Conservation (phyloP, 2,113 vertebrate species). For the Lethenteron reissneri region DNA sequence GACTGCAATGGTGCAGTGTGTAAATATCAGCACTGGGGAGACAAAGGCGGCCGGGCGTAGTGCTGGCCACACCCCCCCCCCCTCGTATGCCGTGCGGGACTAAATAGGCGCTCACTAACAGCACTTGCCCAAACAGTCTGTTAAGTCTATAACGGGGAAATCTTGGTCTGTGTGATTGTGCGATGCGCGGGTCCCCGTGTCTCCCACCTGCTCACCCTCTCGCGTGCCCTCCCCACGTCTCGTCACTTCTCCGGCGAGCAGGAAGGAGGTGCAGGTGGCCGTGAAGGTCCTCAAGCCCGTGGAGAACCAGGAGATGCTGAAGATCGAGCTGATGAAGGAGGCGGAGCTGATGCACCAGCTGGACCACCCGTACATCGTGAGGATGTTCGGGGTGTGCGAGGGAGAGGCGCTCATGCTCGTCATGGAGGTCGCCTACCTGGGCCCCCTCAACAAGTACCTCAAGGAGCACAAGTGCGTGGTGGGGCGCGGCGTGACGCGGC, state of each 20-base stretch:
- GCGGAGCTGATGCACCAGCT: conserved; percentile 84
- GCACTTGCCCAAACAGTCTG: no score
- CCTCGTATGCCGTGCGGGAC: no score
- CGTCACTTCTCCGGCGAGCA: conserved; percentile 13
- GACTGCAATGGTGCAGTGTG: no score
- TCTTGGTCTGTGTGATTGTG: no score
- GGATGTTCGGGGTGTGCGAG: conserved; percentile 93
- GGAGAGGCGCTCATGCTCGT: conserved; percentile 84
- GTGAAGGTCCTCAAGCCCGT: conserved; percentile 86
- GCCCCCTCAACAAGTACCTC: conserved; percentile 70
- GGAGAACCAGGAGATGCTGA: conserved; percentile 37
- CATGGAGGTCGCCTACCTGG: conserved; percentile 89
- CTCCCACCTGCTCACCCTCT: no score
- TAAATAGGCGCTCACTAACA: no score
- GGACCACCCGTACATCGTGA: conserved; percentile 86
- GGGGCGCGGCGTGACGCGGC: background rate
- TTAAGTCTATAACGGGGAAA: no score
- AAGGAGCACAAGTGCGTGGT: conserved; percentile 51
- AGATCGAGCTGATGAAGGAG: conserved; percentile 60
- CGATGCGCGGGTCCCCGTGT: no score
- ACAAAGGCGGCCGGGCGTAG: no score
- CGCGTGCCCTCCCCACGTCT: no score
- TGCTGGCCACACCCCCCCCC: no score
- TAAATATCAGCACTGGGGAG: no score
- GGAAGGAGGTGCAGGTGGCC: conserved; percentile 55